A percentile compares a stretch with the other conserved stretches of the same genome.
These are phyloP conservation scores for Columba guinea DNA, from an alignment of 2,797 vertebrate species.

Conservation along the genomic window DNA sequence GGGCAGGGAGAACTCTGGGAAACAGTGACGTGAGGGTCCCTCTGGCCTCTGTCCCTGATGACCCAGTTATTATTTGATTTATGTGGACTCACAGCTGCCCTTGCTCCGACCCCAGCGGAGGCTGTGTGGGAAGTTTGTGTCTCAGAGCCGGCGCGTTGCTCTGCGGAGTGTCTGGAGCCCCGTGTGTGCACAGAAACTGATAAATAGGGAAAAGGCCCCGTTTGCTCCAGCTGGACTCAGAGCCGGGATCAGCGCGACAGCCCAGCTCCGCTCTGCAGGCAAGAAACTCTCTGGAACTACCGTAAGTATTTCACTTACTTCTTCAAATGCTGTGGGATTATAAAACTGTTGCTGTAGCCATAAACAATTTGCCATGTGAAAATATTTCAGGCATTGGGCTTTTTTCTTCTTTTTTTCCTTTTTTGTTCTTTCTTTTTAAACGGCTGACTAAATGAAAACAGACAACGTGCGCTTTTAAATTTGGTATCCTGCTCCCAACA, in stretches of 20 bases:
- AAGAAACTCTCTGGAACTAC: not conserved
- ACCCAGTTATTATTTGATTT: conserved; percentile 80
- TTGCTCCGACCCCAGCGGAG: conserved; percentile 74
- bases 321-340: conserved; percentile 1
- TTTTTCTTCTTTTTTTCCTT: not conserved
- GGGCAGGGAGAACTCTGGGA: conserved; percentile 65
- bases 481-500: not conserved
- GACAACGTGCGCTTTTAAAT: not conserved
- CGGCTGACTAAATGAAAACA: not conserved
- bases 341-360: not conserved
- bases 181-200: conserved; percentile 60
- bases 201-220: conserved; percentile 71
- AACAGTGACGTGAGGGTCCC: conserved; percentile 71
- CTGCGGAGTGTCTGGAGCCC: conserved; percentile 77
- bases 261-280: not conserved
- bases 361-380: not conserved
- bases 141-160: conserved; percentile 66
- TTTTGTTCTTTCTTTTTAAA: not conserved
- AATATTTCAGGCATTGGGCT: not conserved
- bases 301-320: conserved; percentile 61
- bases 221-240: conserved; percentile 61
- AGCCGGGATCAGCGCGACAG: conserved; percentile 3
- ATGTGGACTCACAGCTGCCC: conserved; percentile 78
- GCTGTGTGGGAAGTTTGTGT: conserved; percentile 80
- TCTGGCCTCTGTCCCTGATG: conserved; percentile 72